Evolutionary conservation across 2,113 vertebrate genomes (phyloP).

Genomic region (Marmota flaviventris): DNA sequence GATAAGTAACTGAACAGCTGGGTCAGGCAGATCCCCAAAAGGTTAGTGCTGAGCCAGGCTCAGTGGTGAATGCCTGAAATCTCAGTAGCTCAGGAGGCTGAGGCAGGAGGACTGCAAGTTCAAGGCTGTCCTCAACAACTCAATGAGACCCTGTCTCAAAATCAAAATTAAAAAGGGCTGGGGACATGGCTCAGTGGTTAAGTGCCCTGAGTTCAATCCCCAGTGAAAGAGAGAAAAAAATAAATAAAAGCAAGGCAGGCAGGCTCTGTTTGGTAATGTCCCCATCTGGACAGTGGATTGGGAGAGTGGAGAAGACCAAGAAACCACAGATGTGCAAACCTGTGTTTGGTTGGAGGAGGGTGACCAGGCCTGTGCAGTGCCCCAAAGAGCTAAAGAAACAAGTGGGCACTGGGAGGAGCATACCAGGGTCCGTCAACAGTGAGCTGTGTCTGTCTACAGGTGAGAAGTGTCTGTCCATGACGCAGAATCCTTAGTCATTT

Average conservation of each 20-base stretch:
- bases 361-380: neutral
- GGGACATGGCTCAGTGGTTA: too few species aligned
- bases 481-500: rapidly evolving
- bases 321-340: neutral
- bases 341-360: neutral
- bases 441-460: neutral
- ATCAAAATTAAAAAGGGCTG: too few species aligned
- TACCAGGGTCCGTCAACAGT: neutral
- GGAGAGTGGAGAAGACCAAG: neutral
- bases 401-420: neutral
- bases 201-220: too few species aligned
- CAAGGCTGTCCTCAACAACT: too few species aligned
- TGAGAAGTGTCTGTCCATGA: rapidly evolving
- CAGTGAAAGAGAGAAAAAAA: too few species aligned
- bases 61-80: too few species aligned
- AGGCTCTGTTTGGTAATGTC: too few species aligned
- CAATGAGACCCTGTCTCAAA: too few species aligned
- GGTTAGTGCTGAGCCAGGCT: neutral
- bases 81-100: too few species aligned
- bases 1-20: neutral
- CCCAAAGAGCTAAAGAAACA: neutral
- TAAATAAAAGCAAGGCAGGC: too few species aligned
- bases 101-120: too few species aligned
- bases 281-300: too few species aligned
- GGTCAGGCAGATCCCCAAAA: neutral